Evolutionary conservation across 2,113 vertebrate species (phyloP).

Genomic region (Caretta caretta): DNA sequence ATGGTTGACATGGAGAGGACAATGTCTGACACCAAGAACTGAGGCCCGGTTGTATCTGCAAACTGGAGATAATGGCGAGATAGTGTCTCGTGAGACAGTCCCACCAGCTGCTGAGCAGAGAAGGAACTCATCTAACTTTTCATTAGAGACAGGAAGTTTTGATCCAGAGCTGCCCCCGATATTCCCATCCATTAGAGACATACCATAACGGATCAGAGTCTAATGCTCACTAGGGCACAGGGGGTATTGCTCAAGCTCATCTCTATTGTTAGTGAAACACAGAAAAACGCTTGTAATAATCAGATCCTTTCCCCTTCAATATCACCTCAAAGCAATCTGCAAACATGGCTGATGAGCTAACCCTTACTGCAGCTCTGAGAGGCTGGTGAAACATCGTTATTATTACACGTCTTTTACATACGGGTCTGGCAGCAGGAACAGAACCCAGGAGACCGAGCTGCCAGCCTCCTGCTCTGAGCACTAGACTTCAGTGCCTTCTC

Average conservation of each 20-base stretch:
- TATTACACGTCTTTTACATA: not conserved
- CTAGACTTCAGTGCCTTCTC: not conserved
- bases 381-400: not conserved
- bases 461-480: not conserved
- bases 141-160: not conserved
- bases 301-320: not conserved
- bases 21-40: fast-evolving
- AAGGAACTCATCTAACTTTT: not conserved
- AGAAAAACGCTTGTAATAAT: not conserved
- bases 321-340: not conserved
- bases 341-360: not conserved
- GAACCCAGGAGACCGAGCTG: not conserved
- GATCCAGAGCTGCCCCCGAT: conserved; percentile 20
- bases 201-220: conserved; percentile 13
- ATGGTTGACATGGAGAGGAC: not conserved
- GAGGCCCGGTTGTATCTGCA: not conserved
- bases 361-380: not conserved
- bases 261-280: not conserved
- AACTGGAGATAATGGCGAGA: fast-evolving
- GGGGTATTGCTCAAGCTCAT: not conserved
- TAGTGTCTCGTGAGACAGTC: not conserved
- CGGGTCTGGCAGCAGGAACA: not conserved
- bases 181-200: conserved; percentile 1
- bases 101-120: not conserved
- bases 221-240: not conserved